A percentile compares a stretch with the other conserved stretches of the same genome.
These are phyloP conservation scores for Apostichopus californicus DNA, from an alignment of 35 echinoderm and acorn worm species.

Conservation along the genomic window DNA sequence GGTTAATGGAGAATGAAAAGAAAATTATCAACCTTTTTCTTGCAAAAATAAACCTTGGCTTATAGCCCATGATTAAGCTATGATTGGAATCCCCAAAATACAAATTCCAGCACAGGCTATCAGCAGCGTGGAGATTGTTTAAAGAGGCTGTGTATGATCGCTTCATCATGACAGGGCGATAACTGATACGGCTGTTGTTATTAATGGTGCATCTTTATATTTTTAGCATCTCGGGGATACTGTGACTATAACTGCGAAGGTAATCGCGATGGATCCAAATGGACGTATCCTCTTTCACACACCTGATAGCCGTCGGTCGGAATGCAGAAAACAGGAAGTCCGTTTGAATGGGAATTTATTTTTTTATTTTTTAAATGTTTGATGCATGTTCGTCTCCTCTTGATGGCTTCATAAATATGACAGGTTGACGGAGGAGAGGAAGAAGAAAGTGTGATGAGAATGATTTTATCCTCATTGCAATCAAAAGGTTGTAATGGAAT, in stretches of 20 bases:
- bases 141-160: not conserved
- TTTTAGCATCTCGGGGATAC: not conserved
- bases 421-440: not conserved
- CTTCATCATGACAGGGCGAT: not conserved
- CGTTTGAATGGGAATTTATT: not conserved
- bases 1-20: not conserved
- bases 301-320: not conserved
- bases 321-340: not conserved
- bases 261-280: too few species aligned
- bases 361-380: not conserved
- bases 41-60: slow-evolving; percentile 13
- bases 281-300: not conserved
- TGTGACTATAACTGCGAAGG: not conserved
- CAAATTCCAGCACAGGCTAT: not conserved
- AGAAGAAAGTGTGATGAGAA: not conserved
- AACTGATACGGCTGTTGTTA: not conserved
- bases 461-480: not conserved
- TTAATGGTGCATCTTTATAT: not conserved
- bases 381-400: not conserved
- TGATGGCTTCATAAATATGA: slow-evolving; percentile 9
- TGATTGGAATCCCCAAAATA: not conserved
- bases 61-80: slow-evolving; percentile 7
- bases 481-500: not conserved
- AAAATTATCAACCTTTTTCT: not conserved
- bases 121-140: not conserved